phyloP scores from a whole-genome alignment of 2,113 vertebrate species.

The Eclectus roratus region DNA sequence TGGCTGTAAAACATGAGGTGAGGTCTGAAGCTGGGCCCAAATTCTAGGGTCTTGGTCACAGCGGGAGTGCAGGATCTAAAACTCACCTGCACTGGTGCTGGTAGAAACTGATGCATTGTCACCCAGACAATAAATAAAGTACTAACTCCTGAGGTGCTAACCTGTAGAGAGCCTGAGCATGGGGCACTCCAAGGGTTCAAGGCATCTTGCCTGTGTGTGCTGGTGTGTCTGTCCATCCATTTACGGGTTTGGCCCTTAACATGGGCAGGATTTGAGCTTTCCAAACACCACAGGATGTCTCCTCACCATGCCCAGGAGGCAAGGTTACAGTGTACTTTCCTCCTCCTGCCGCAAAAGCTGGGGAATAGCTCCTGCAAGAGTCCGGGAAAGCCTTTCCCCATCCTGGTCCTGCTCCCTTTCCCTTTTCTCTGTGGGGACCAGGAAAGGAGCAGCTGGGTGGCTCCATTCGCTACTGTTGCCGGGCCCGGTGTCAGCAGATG shows the following conservation, averaged over 20 bases:
- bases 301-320: not conserved
- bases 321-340: not conserved
- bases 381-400: not conserved
- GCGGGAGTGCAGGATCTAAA: not conserved
- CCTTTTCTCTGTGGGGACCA: not conserved
- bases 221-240: not conserved
- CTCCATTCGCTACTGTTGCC: not conserved
- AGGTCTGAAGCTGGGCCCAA: not conserved
- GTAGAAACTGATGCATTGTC: not conserved
- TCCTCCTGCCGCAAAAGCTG: not conserved
- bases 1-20: not conserved
- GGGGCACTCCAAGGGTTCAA: not conserved
- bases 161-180: not conserved
- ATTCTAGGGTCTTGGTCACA: not conserved
- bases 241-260: not conserved
- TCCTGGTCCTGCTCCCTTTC: not conserved
- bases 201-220: not conserved
- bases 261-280: not conserved
- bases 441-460: not conserved
- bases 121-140: not conserved
- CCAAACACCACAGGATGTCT: not conserved
- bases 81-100: not conserved
- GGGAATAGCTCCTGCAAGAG: not conserved
- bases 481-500: not conserved
- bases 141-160: not conserved